Conservation (phyloP, 1,140 invertebrate species). For the Anoplolepis gracilipes region DNA sequence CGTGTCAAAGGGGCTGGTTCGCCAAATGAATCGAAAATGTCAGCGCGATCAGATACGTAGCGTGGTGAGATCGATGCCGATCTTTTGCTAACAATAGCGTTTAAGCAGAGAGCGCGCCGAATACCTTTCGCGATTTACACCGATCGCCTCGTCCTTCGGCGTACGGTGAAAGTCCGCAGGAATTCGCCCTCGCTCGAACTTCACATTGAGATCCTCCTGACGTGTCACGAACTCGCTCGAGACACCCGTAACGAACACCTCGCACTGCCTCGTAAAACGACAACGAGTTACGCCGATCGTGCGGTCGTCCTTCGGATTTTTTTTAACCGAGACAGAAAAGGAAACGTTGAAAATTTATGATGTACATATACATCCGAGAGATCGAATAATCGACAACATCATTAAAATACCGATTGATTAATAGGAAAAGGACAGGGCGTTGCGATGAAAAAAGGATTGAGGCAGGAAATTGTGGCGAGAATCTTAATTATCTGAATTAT, state of each 20-base stretch:
- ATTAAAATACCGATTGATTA: neutral
- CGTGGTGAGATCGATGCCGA: slow-evolving; percentile 29
- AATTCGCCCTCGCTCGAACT: slow-evolving; percentile 79
- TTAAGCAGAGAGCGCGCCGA: slow-evolving; percentile 44
- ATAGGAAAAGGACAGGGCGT: too few relatives aligned
- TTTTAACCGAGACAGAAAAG: slow-evolving; percentile 34
- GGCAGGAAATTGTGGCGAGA: neutral
- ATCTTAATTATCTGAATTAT: neutral
- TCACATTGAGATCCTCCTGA: slow-evolving; percentile 78
- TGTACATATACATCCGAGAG: neutral
- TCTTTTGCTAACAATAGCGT: slow-evolving; percentile 59
- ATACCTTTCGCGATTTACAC: slow-evolving; percentile 57
- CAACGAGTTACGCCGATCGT: slow-evolving; percentile 20
- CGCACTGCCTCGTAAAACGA: slow-evolving; percentile 25
- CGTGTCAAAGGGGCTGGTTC: slow-evolving; percentile 42
- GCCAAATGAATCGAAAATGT: slow-evolving; percentile 44
- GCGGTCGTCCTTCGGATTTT: slow-evolving; percentile 37
- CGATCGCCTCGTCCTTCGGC: slow-evolving; percentile 60
- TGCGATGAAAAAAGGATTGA: neutral
- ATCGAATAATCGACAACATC: neutral
- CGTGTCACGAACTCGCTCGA: slow-evolving; percentile 73
- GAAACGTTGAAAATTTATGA: neutral
- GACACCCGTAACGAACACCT: slow-evolving; percentile 62
- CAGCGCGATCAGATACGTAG: slow-evolving; percentile 15
- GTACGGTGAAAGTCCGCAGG: slow-evolving; percentile 71